Evolutionary conservation across 2,797 vertebrate species (phyloP), one percentile per base, ranked within the genome.

Genomic region (Coilia nasus): DNA sequence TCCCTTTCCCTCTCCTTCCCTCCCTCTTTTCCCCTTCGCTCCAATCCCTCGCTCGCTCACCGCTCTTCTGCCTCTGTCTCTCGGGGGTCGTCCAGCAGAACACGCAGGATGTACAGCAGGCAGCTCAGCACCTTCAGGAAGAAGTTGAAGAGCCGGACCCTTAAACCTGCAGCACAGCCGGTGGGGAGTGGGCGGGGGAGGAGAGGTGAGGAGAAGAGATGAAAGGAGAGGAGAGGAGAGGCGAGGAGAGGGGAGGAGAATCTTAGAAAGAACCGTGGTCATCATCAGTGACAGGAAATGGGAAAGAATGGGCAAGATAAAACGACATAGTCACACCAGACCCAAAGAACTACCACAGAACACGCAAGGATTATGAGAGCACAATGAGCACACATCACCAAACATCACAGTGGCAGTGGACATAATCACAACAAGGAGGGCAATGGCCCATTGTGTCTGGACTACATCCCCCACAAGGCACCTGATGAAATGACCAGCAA

Each of bases 101-200:
- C 96, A 91, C 96, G 90, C 89, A 96, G 92, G 12, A 97, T 97
- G 91, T 97, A 97, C 54, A 97, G 95, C 87, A 97, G 93, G 88
- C 96, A 97, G 93, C 96, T 97, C 86, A 97, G 93, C 89, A 97
- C 93, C 92, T 97, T 97, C 59, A 97, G 92, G 81, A 96, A 91
- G 92, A 97, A 96, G 91, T 97, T 97, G 90, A 97, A 97, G 93
- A 97, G 95, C 88, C 96, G 95, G 88, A 97, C 96, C 86, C 96
- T 94, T 88, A 97, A 91, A 94, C 96, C 96, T 97, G 94, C 80
- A 88, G 89, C 44, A 31, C 6, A 84, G 41, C 85, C 1, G 50
- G 7, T 2, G 14, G 14, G 50, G 14, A 54, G 50, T 9, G 14
- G 31, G 54, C 9, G 87, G 31, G 28, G 12, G n/a, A n/a, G n/a